Evolutionary conservation across 1,140 invertebrate genomes (phyloP).

Genomic region (Proales similis): DNA sequence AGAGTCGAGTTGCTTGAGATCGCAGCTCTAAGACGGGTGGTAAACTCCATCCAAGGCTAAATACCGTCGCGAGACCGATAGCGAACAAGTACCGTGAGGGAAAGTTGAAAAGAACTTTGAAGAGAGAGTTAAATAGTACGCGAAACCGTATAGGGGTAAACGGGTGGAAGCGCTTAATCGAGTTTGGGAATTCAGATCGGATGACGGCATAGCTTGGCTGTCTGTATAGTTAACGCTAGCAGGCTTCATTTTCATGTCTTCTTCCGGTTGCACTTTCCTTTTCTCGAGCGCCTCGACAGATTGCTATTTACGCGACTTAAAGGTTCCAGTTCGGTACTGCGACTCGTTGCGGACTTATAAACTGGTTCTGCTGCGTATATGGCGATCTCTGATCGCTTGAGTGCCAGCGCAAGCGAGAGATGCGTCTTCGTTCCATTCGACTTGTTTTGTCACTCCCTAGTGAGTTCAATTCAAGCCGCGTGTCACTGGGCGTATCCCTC

Average conservation of each 20-base stretch:
- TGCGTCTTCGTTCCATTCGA: not conserved
- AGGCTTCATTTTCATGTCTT: not conserved
- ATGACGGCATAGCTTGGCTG: slow-evolving; percentile 37
- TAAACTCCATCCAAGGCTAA: slow-evolving; percentile 79
- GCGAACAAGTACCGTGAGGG: slow-evolving; percentile 81
- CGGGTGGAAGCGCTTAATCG: slow-evolving; percentile 51
- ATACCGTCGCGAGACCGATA: slow-evolving; percentile 74
- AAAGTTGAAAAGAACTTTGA: slow-evolving; percentile 83
- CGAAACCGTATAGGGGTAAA: slow-evolving; percentile 70
- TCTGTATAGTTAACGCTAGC: slow-evolving; percentile 43
- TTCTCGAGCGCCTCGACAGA: slow-evolving; percentile 39
- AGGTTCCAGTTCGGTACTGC: slow-evolving; percentile 39
- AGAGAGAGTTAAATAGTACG: slow-evolving; percentile 77
- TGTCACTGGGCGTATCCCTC: not conserved
- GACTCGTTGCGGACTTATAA: slow-evolving; percentile 18
- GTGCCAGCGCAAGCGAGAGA: slow-evolving; percentile 24
- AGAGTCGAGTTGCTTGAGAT: slow-evolving; percentile 11
- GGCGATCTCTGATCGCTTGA: slow-evolving; percentile 16
- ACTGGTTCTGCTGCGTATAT: not conserved
- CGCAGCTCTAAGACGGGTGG: too few relatives aligned
- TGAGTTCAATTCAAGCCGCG: not conserved
- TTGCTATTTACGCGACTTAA: slow-evolving; percentile 9
- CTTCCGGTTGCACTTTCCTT: slow-evolving; percentile 33
- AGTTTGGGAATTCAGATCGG: slow-evolving; percentile 42
- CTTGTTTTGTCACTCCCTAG: not conserved